Evolutionary conservation across 2,888 invertebrate species (phyloP), one percentile per base, ranked within the genome.

Genomic region (Apeira syringaria): DNA sequence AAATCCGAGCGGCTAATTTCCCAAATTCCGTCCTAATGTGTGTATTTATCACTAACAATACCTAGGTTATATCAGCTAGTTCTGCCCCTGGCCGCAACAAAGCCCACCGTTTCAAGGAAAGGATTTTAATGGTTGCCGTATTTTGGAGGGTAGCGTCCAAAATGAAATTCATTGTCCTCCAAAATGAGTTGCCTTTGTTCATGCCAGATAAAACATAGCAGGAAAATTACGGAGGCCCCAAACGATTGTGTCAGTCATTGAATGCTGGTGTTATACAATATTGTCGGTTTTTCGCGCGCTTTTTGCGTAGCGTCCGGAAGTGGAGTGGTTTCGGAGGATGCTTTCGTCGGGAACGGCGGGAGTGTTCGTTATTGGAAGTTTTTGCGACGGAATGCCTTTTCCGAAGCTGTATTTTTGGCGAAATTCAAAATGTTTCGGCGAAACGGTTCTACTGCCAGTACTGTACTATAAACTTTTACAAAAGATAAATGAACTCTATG

Each of bases 111-210:
- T 55, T 36, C 52, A 51, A 56, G 52, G 63, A 65, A 67, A 72
- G 69, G 72, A 68, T 75, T 84, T 80, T 81, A 83, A 84, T 83
- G 76, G 72, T 67, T 61, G 68, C 20, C 64, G 68, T 74, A 79
- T 83, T 83, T 81, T 67, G 75, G 76, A 55, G 72, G 69, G 71
- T 77, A 67, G 77, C 72, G 68, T 63, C 74, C 75, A 67, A 80
- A 85, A 85, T 77, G 77, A 76, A 78, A 74, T 80, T 82, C 81
- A 84, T 84, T 83, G 78, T 83, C 68, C 64, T 68, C 74, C 73
- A 76, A 86, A 85, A 85, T 82, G 84, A 85, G 80, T 71, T 71
- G 74, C 53, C 65, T 81, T 85, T 84, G 86, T 86, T 80, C 79
- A 65, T 55, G 11, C 37, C 51, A 75, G 83, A 80, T 81, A 79